These are phyloP conservation scores for Lacanobia oleracea DNA, from an alignment of 2,888 invertebrate genomes.

Conservation along the genomic window DNA sequence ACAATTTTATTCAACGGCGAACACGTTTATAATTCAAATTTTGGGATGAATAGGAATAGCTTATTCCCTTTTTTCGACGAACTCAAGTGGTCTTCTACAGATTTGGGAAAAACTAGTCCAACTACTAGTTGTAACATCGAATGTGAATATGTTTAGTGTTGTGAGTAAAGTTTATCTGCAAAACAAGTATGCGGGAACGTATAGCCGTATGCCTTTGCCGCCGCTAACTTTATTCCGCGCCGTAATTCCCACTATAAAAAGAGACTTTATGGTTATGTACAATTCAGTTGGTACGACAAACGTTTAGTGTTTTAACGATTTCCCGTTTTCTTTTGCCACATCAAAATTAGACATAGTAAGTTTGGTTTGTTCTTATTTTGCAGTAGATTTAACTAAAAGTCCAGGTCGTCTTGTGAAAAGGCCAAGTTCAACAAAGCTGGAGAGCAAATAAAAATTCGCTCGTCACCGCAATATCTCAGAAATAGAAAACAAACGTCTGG, in stretches of 20 bases:
- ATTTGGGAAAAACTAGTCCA: constrained; percentile 12
- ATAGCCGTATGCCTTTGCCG: constrained; percentile 19
- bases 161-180: constrained; percentile 34
- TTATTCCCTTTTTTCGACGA: constrained; percentile 27
- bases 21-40: constrained; percentile 44
- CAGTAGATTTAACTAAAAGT: constrained; percentile 3
- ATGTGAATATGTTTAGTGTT: not conserved
- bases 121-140: not conserved
- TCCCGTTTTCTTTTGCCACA: constrained; percentile 32
- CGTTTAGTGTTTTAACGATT: constrained; percentile 37
- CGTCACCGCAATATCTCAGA: constrained; percentile 35
- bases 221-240: constrained; percentile 35
- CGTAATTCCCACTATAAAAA: constrained; percentile 38
- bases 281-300: constrained; percentile 34
- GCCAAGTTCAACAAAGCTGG: constrained; percentile 31
- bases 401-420: constrained; percentile 21
- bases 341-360: constrained; percentile 1
- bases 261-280: constrained; percentile 30
- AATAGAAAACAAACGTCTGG: constrained; percentile 54
- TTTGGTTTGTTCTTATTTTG: not conserved
- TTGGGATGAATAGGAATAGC: constrained; percentile 35
- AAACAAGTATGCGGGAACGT: constrained; percentile 24
- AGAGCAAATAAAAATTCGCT: constrained; percentile 28
- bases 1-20: constrained; percentile 46
- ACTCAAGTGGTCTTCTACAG: constrained; percentile 2